Percentiles rank a stretch among this genome's conserved stretches.
Conservation (phyloP, 2,113 vertebrate species). For the Synodontis membranacea region DNA sequence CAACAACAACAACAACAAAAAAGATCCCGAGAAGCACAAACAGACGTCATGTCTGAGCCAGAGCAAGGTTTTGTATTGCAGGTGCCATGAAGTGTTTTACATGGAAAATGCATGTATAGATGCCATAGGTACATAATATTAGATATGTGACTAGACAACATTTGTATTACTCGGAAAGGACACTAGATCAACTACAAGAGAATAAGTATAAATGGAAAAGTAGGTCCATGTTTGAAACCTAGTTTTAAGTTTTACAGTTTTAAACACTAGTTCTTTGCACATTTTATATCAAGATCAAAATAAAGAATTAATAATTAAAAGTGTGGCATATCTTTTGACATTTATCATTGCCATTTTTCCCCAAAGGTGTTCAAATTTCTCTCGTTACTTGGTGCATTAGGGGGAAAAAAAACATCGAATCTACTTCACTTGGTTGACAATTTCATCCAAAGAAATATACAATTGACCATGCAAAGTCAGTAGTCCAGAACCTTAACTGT, state of each 20-base stretch:
- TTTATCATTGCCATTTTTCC: not conserved
- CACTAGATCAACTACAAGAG: not conserved
- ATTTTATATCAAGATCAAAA: slow-evolving; percentile 34
- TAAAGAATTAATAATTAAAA: not conserved
- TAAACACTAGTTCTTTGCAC: slow-evolving; percentile 3
- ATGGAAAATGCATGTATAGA: not conserved
- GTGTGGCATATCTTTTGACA: not conserved
- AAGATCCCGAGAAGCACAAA: slow-evolving; percentile 38
- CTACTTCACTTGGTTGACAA: not conserved
- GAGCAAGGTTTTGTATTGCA: slow-evolving; percentile 21
- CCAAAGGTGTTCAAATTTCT: not conserved
- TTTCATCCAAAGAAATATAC: not conserved
- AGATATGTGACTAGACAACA: not conserved
- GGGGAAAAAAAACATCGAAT: not conserved
- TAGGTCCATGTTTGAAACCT: not conserved
- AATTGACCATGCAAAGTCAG: not conserved
- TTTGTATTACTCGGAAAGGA: not conserved
- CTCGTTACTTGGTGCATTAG: not conserved
- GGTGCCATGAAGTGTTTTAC: not conserved
- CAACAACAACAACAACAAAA: not conserved
- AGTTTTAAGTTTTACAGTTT: slow-evolving; percentile 2
- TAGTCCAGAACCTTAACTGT: not conserved
- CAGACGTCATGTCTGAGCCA: not conserved
- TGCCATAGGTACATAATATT: not conserved
- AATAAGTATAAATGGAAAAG: not conserved